phyloP scores from a whole-genome alignment of 1,140 invertebrate species.

The Trichoplusia ni region DNA sequence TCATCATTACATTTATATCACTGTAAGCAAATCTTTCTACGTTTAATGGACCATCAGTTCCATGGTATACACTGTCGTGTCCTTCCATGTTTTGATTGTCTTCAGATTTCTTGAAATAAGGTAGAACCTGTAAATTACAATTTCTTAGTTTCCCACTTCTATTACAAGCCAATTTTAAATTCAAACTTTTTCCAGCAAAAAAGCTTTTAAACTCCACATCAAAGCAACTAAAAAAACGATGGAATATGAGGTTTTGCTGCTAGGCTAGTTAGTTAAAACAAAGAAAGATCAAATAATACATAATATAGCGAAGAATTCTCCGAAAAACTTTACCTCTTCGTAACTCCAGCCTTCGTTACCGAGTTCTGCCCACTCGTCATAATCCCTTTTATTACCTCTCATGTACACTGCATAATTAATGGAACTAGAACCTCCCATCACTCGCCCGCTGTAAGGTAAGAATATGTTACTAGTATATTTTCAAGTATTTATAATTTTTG shows the following conservation, averaged over 20 bases:
- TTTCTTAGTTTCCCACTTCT: too few relatives aligned
- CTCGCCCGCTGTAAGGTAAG: constrained; percentile 78
- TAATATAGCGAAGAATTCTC: too few relatives aligned
- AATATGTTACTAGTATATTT: constrained; percentile 24
- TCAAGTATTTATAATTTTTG: constrained; percentile 17
- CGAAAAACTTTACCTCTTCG: constrained; percentile 86
- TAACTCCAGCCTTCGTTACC: constrained; percentile 91
- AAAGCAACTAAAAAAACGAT: too few relatives aligned
- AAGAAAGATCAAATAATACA: too few relatives aligned
- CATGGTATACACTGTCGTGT: constrained; percentile 79
- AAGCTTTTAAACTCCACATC: too few relatives aligned
- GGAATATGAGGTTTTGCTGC: too few relatives aligned
- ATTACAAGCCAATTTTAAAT: too few relatives aligned
- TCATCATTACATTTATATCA: constrained; percentile 70
- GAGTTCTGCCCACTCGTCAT: constrained; percentile 85
- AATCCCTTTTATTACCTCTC: constrained; percentile 88
- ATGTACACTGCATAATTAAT: constrained; percentile 92
- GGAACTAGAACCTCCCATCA: constrained; percentile 87
- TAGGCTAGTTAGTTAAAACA: too few relatives aligned
- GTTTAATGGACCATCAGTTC: constrained; percentile 80
- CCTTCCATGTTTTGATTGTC: constrained; percentile 81
- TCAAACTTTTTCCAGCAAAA: too few relatives aligned
- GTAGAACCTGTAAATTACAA: constrained; percentile 81
- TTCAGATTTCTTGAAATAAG: constrained; percentile 90
- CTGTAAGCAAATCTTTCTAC: constrained; percentile 71